A percentile compares a stretch with the other conserved stretches of the same genome.
These are phyloP conservation scores for Philantomba maxwellii DNA, from an alignment of 2,113 vertebrate genomes.

Conservation along the genomic window DNA sequence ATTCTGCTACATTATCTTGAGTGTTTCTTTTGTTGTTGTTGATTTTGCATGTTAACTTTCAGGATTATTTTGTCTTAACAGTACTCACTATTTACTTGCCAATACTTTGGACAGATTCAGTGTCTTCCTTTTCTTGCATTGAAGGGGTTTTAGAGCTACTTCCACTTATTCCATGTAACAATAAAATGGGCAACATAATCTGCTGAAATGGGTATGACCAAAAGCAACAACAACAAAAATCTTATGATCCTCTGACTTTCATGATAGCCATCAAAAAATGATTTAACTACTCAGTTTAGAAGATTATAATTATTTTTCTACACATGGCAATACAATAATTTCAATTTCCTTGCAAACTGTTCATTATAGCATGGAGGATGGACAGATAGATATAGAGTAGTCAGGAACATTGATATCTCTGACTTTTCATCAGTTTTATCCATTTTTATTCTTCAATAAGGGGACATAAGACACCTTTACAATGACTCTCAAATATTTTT, in stretches of 20 bases:
- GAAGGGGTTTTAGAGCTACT: background rate
- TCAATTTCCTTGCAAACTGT: background rate
- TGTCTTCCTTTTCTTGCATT: background rate
- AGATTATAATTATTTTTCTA: background rate
- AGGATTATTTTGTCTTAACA: background rate
- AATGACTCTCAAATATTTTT: background rate
- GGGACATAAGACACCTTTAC: background rate
- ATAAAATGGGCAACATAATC: background rate
- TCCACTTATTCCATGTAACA: background rate
- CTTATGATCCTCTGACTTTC: background rate
- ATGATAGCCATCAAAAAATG: background rate
- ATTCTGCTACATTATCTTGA: background rate
- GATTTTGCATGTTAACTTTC: background rate
- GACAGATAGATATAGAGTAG: background rate
- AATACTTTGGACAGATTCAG: background rate
- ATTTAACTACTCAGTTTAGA: background rate
- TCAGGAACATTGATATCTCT: background rate
- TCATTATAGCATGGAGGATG: background rate
- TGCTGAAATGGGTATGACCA: background rate
- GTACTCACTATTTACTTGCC: background rate
- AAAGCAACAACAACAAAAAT: background rate
- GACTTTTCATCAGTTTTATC: background rate
- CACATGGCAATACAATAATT: background rate
- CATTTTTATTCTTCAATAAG: background rate
- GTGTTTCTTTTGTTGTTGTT: background rate